A percentile compares a stretch with the other conserved stretches of the same genome.
These are phyloP conservation scores for Ennomos quercinarius DNA, from an alignment of 2,888 invertebrate genomes.

Conservation along the genomic window DNA sequence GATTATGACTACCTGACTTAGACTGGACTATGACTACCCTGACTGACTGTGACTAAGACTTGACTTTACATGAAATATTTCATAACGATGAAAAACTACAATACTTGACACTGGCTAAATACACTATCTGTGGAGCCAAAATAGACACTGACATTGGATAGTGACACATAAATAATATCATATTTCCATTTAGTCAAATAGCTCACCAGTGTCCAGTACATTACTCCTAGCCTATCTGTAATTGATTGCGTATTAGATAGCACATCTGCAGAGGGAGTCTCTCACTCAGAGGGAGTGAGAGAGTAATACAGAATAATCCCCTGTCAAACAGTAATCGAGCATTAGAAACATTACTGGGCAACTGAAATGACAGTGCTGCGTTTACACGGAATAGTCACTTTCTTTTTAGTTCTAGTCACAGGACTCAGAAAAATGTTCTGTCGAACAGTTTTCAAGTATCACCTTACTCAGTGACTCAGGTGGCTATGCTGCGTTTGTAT, in stretches of 20 bases:
- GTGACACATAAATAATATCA: constrained; percentile 33
- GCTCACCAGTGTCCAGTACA: too few relatives aligned
- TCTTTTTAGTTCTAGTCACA: constrained; percentile 9
- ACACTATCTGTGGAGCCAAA: too few relatives aligned
- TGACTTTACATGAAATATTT: too few relatives aligned
- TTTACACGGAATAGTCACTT: constrained; percentile 9
- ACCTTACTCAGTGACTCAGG: constrained; percentile 17
- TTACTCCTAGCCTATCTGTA: constrained; percentile 29
- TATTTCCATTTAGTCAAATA: constrained; percentile 34
- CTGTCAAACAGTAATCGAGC: constrained; percentile 39
- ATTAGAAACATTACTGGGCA: constrained; percentile 30
- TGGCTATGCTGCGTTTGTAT: constrained; percentile 5
- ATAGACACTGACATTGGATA: constrained; percentile 13
- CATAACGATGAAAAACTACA: too few relatives aligned
- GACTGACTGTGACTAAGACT: too few relatives aligned
- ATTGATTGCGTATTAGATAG: constrained; percentile 37
- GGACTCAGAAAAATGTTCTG: constrained; percentile 31
- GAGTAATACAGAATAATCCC: constrained; percentile 30
- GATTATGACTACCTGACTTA: too few relatives aligned
- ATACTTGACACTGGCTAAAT: too few relatives aligned
- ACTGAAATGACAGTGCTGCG: constrained; percentile 1
- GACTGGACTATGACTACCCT: too few relatives aligned
- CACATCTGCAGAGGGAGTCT: constrained; percentile 23
- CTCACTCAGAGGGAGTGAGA: constrained; percentile 21
- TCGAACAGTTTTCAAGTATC: constrained; percentile 36